Conservation (phyloP, 53 echinoderm and acorn worm genomes). For the Pentamera pediparva region DNA sequence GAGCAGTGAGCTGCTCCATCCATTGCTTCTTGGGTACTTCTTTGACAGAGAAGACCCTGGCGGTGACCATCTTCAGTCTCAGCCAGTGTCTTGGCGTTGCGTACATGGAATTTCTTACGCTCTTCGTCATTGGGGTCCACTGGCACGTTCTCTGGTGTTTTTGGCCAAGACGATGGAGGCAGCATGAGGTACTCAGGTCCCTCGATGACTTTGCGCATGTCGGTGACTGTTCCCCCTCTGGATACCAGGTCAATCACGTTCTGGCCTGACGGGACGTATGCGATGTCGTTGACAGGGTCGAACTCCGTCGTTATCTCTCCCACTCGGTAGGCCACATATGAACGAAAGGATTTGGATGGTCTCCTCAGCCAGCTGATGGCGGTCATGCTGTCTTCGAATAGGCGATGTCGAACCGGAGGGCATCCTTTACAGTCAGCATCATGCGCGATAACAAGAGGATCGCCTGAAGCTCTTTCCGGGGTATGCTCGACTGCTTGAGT, state of each 20-base stretch:
- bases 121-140: constrained; percentile 48
- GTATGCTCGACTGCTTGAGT: constrained; percentile 59
- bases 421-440: constrained; percentile 29
- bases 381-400: constrained; percentile 64
- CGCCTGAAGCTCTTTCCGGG: constrained; percentile 54
- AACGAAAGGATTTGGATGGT: constrained; percentile 50
- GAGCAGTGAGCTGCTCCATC: constrained; percentile 38
- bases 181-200: constrained; percentile 43
- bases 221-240: constrained; percentile 63
- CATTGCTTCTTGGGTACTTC: constrained; percentile 34
- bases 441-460: constrained; percentile 42
- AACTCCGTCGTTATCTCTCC: constrained; percentile 68
- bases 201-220: constrained; percentile 57
- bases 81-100: constrained; percentile 49
- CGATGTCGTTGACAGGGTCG: constrained; percentile 53
- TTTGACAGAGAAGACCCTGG: constrained; percentile 51
- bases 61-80: constrained; percentile 54
- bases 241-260: constrained; percentile 49
- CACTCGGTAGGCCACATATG: constrained; percentile 59
- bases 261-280: constrained; percentile 33
- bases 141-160: constrained; percentile 55
- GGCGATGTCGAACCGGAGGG: constrained; percentile 51
- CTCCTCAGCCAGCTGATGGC: constrained; percentile 49
- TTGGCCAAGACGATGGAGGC: constrained; percentile 58
- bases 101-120: constrained; percentile 42